phyloP scores from a whole-genome alignment of 1,140 invertebrate species.

The Drosophila nigrodunni region DNA sequence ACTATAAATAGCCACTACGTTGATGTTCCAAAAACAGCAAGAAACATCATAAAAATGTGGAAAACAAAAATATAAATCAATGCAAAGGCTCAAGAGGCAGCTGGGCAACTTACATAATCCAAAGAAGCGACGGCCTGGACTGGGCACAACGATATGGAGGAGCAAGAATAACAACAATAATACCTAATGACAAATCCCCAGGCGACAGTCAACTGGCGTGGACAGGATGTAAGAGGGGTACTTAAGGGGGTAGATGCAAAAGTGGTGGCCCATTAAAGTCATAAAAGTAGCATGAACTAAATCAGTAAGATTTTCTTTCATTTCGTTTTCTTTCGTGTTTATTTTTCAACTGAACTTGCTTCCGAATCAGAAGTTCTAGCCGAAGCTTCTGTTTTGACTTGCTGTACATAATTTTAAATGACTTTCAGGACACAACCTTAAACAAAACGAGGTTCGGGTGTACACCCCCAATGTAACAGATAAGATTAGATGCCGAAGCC shows the following conservation, averaged over 20 bases:
- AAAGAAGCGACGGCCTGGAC: neutral
- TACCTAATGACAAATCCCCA: constrained; percentile 64
- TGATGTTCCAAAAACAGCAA: constrained; percentile 10
- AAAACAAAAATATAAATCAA: constrained; percentile 75
- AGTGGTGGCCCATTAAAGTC: constrained; percentile 79
- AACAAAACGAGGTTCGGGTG: constrained; percentile 28
- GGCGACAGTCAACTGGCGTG: constrained; percentile 48
- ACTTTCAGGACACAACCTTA: constrained; percentile 77
- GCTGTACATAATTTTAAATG: constrained; percentile 81
- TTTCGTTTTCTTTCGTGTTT: neutral
- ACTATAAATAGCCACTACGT: constrained; percentile 42
- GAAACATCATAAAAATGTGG: constrained; percentile 49
- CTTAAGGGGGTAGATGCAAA: constrained; percentile 24
- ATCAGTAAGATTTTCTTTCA: constrained; percentile 63
- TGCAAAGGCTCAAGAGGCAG: constrained; percentile 48
- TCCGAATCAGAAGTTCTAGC: constrained; percentile 1
- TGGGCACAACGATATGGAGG: constrained; percentile 4
- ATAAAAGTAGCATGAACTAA: constrained; percentile 83
- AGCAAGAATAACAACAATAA: constrained; percentile 37
- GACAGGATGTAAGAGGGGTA: neutral
- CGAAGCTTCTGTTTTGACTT: constrained; percentile 38
- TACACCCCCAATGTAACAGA: constrained; percentile 68
- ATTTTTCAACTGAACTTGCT: constrained; percentile 15
- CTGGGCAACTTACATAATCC: constrained; percentile 44
- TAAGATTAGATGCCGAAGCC: constrained; percentile 75